phyloP scores from a whole-genome alignment of 2,113 vertebrate genomes.

The Pavo muticus region DNA sequence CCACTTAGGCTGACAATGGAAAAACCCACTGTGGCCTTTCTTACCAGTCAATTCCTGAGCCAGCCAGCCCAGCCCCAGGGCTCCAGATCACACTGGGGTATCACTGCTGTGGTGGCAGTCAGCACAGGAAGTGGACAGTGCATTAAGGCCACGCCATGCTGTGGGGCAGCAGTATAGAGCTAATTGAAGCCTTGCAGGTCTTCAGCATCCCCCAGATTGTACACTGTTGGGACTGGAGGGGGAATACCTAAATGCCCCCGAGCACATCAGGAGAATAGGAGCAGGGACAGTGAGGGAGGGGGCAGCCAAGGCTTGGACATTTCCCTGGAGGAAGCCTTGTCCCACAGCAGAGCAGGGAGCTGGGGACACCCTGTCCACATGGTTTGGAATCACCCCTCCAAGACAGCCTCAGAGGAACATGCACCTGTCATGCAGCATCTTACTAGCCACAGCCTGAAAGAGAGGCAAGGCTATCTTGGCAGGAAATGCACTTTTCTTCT shows the following conservation, averaged over 20 bases:
- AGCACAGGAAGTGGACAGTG: background rate
- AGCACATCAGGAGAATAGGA: background rate
- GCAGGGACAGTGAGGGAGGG: background rate
- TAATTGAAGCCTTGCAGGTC: background rate
- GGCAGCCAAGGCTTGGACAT: background rate
- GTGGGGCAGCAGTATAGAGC: background rate
- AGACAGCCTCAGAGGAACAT: background rate
- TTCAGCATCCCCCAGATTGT: background rate
- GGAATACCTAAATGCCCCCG: background rate
- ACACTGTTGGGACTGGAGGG: accelerated
- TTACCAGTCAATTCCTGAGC: background rate
- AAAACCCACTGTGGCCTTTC: background rate
- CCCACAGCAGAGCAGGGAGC: accelerated
- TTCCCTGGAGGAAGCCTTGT: background rate
- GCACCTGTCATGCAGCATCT: background rate
- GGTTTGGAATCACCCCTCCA: background rate
- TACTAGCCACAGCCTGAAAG: background rate
- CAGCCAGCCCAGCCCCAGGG: background rate
- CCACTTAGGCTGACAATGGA: background rate
- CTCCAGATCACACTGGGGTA: background rate
- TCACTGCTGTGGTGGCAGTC: background rate
- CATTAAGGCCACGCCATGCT: background rate
- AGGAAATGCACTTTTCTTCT: conserved; percentile 27
- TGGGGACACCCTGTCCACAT: background rate
- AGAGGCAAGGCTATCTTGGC: background rate